Conservation (phyloP, 1,140 invertebrate genomes). For the Steinernema feltiae region DNA sequence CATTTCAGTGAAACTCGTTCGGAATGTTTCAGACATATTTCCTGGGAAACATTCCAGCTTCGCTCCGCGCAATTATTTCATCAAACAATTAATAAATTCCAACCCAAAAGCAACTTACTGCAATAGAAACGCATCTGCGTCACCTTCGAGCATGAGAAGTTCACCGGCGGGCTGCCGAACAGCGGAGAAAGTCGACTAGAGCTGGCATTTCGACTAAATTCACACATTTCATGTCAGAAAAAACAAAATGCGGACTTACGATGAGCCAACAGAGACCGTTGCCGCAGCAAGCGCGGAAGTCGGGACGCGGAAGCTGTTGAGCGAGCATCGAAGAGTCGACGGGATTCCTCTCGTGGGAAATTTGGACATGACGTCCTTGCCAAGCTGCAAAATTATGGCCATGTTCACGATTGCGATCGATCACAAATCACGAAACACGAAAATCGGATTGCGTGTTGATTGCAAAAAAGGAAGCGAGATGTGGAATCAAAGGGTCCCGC, state of each 20-base stretch:
- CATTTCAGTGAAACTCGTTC: too few relatives aligned
- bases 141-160: slow-evolving; percentile 30
- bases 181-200: slow-evolving; percentile 8
- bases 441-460: too few relatives aligned
- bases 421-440: too few relatives aligned
- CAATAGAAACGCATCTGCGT: slow-evolving; percentile 22
- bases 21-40: too few relatives aligned
- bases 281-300: neutral
- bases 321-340: neutral
- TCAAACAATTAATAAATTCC: too few relatives aligned
- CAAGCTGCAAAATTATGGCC: neutral
- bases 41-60: too few relatives aligned
- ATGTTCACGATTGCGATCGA: neutral
- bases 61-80: too few relatives aligned
- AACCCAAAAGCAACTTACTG: slow-evolving; percentile 11
- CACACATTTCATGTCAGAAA: neutral
- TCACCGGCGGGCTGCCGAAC: slow-evolving; percentile 15
- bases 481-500: too few relatives aligned
- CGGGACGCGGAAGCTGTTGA: slow-evolving; percentile 18
- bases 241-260: slow-evolving; percentile 13
- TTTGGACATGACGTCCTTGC: slow-evolving; percentile 23
- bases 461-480: too few relatives aligned
- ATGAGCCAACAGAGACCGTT: neutral
- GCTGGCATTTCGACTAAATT: slow-evolving; percentile 22
- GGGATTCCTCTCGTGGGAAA: slow-evolving; percentile 17